Conservation (phyloP, 2,888 invertebrate species). For the Diabrotica balteata region DNA sequence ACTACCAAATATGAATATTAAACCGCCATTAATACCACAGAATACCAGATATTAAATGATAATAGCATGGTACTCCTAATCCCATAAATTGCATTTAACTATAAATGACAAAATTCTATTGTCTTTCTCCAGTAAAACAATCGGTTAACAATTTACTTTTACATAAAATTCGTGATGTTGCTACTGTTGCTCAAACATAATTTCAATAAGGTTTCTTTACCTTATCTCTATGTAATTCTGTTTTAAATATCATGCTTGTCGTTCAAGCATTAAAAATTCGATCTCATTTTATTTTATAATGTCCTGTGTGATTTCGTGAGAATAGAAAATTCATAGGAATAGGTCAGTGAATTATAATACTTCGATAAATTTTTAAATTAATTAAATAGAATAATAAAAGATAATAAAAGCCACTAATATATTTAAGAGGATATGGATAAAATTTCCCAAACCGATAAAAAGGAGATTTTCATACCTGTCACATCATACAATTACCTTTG, state of each 20-base stretch:
- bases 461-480: no score
- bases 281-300: not conserved
- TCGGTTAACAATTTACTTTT: conserved; percentile 11
- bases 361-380: no score
- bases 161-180: conserved; percentile 14
- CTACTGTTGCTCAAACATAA: conserved; percentile 9
- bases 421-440: no score
- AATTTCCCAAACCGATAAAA: no score
- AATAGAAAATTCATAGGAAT: not conserved
- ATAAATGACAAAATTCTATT: conserved; percentile 4
- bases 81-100: not conserved
- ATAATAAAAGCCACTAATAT: no score
- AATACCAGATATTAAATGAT: not conserved
- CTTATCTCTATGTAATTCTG: not conserved
- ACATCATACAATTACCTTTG: no score
- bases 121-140: conserved; percentile 7
- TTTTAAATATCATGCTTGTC: not conserved
- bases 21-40: not conserved
- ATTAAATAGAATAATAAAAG: no score
- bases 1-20: no score
- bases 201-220: conserved; percentile 11
- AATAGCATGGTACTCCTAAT: not conserved
- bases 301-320: not conserved
- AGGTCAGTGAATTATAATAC: not conserved
- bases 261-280: not conserved